Percentiles rank a stretch among this genome's conserved stretches.
Evolutionary conservation across 2,113 vertebrate species (phyloP).

Genomic region (Corythornis vintsioides): DNA sequence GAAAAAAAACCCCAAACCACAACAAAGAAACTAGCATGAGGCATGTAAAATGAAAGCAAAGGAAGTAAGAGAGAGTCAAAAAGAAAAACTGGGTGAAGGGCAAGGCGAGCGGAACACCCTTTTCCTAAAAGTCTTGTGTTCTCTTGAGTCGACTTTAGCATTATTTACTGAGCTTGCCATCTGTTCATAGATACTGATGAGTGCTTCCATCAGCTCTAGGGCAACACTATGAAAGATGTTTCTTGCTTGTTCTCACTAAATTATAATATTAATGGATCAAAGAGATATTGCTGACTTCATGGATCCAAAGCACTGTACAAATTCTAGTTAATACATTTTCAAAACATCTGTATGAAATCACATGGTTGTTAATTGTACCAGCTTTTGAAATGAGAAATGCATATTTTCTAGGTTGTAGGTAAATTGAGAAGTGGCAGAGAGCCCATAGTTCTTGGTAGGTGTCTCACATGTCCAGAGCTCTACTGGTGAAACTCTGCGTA

Average conservation of each 20-base stretch:
- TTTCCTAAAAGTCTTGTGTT: neutral
- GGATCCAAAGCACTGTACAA: neutral
- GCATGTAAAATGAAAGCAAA: neutral
- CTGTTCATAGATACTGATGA: neutral
- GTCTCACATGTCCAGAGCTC: neutral
- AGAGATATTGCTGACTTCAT: neutral
- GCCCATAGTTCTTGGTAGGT: fast-evolving
- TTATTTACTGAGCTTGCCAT: conserved; percentile 5
- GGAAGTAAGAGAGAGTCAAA: neutral
- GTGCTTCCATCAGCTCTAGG: neutral
- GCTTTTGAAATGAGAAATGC: neutral
- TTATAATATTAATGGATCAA: neutral
- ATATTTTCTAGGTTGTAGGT: neutral
- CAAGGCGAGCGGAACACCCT: neutral
- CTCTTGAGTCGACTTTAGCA: neutral
- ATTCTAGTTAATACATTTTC: neutral
- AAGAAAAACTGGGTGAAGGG: neutral
- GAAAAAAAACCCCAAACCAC: neutral
- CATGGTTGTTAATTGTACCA: neutral
- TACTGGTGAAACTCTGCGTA: neutral
- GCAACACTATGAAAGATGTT: neutral
- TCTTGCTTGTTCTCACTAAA: neutral
- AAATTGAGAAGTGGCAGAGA: neutral
- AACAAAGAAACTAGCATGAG: neutral
- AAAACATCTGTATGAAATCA: neutral